Evolutionary conservation across 2,888 invertebrate genomes (phyloP), one percentile per base, ranked within the genome.

Genomic region (Plutella xylostella): DNA sequence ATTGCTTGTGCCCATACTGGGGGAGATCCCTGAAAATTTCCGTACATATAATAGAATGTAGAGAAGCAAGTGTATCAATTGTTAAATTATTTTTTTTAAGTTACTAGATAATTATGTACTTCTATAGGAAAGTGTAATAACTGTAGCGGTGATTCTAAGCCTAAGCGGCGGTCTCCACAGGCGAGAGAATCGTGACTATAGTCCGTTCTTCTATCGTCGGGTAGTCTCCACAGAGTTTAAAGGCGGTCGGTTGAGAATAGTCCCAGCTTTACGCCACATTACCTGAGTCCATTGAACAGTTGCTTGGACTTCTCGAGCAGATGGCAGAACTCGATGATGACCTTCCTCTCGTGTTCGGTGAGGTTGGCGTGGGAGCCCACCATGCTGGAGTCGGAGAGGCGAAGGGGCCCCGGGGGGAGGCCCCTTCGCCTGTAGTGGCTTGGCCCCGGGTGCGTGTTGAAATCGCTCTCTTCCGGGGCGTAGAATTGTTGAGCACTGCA

Each of bases 291-390:
- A 83, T 97, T 98, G 80, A 98, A 98, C 51, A 97, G 88, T 79
- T 97, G 97, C 80, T 97, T 97, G 28, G 97, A 96, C 82, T 97
- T 97, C 73, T 98, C 98, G 52, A 97, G 87, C 61, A 97, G 87
- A 80, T 97, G 96, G 76, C 95, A 95, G 80, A 98, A 98, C 80
- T 98, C 97, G 72, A 94, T 90, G 55, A 97, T 95, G 67, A 97
- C 90, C 87, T 94, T 94, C 67, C 94, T 86, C 80, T 94, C 94
- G 82, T 92, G 92, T 66, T 93, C 93, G 72, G 92, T 92, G 86
- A 92, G 34, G n/a, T n/a, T n/a, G 34, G 49, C 48, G 43, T 53
- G 47, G 48, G 50, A 50, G 42, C 45, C 31, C n/a, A 22, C 43
- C 42, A 42, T 46, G n/a, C n/a, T n/a, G 9, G 18, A 7, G 19